Percentiles rank a stretch among this genome's conserved stretches.
Evolutionary conservation across 2,113 vertebrate genomes (phyloP).

Genomic region (Dasyornis broadbenti): DNA sequence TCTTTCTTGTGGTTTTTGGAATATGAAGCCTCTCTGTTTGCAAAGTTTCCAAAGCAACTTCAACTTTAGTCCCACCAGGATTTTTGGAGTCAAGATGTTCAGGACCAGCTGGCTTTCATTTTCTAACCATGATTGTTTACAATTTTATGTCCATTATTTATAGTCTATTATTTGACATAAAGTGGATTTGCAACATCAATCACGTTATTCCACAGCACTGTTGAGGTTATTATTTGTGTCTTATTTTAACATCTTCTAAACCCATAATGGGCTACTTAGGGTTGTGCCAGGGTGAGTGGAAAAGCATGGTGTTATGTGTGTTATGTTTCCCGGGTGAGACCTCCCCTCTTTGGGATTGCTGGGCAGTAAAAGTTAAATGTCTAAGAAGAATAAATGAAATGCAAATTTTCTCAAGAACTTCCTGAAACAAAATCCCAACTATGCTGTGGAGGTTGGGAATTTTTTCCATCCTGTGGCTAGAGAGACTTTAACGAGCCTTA

Average conservation of each 20-base stretch:
- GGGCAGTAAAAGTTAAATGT: neutral
- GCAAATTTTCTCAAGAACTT: neutral
- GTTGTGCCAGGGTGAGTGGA: neutral
- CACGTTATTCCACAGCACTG: neutral
- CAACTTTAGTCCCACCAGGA: neutral
- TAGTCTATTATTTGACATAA: neutral
- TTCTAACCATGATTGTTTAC: neutral
- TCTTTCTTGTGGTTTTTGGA: neutral
- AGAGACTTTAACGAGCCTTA: no score
- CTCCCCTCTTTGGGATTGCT: neutral
- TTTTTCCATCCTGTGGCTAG: no score
- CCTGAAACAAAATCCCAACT: accelerated
- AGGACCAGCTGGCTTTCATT: conserved; percentile 1
- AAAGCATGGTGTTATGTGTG: neutral
- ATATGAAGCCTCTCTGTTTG: neutral
- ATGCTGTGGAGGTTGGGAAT: no score
- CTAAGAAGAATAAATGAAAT: neutral
- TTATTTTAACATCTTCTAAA: neutral
- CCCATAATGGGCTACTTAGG: neutral
- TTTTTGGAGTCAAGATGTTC: neutral
- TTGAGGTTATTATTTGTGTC: neutral
- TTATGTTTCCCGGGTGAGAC: neutral
- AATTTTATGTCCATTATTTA: neutral
- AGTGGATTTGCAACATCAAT: neutral
- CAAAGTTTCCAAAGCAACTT: neutral